Conservation (phyloP, 2,797 vertebrate species). For the Characodon lateralis region DNA sequence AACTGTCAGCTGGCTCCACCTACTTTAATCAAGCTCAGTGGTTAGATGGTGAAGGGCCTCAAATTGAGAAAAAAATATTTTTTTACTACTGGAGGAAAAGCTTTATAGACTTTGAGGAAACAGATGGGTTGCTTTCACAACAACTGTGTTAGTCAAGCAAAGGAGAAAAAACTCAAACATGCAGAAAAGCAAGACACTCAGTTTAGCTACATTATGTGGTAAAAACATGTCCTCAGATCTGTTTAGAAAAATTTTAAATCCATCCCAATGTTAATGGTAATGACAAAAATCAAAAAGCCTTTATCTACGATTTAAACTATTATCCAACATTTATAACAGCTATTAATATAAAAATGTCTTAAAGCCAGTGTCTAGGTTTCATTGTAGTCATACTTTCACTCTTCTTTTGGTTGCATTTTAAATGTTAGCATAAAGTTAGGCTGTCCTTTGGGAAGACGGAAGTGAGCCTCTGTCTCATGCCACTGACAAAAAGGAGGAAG, state of each 20-base stretch:
- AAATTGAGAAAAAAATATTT: neutral
- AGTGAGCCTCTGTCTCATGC: constrained; percentile 66
- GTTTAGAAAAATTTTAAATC: neutral
- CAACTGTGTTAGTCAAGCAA: neutral
- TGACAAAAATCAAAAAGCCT: neutral
- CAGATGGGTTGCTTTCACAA: neutral
- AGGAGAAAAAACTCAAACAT: neutral
- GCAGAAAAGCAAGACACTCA: neutral
- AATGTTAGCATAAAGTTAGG: constrained; percentile 22
- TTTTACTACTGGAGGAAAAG: neutral
- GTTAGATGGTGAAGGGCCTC: no score
- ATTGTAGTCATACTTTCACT: neutral
- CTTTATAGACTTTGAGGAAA: neutral
- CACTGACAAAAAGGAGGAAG: constrained; percentile 70
- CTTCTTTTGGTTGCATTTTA: constrained; percentile 14
- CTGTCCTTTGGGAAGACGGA: constrained; percentile 62
- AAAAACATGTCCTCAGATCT: neutral
- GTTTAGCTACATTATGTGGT: neutral
- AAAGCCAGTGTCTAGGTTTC: neutral
- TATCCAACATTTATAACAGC: neutral
- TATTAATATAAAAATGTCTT: neutral
- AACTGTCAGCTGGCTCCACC: neutral
- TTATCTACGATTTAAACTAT: neutral
- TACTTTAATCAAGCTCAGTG: neutral
- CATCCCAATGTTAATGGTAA: neutral